These are phyloP conservation scores for Eilema sororculum DNA, from an alignment of 2,888 invertebrate species.

Conservation along the genomic window DNA sequence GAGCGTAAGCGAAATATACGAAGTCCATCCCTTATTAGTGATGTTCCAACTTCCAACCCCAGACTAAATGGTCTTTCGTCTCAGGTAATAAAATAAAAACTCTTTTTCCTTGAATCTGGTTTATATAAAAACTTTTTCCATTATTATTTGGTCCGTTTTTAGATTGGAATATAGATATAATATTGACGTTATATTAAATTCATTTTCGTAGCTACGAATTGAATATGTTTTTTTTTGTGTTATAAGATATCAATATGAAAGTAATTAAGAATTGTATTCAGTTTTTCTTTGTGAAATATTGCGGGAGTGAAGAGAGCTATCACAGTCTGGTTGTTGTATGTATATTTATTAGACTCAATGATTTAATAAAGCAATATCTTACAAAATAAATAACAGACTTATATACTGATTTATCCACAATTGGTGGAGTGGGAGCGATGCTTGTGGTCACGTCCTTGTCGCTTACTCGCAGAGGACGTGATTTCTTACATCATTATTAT, in stretches of 20 bases:
- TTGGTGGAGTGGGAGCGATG: too few relatives aligned
- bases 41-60: background rate
- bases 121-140: background rate
- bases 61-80: background rate
- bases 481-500: too few relatives aligned
- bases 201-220: conserved; percentile 2
- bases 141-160: background rate
- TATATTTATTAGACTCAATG: too few relatives aligned
- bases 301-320: too few relatives aligned
- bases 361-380: too few relatives aligned
- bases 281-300: too few relatives aligned
- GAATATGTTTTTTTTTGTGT: background rate
- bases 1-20: conserved; percentile 19
- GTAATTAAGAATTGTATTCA: background rate
- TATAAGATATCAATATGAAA: background rate
- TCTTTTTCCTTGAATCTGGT: conserved; percentile 11
- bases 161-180: conserved; percentile 17
- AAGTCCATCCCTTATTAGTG: conserved; percentile 14
- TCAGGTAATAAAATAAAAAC: conserved; percentile 13
- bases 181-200: background rate
- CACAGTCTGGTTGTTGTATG: too few relatives aligned
- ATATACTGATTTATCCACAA: too few relatives aligned
- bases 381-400: too few relatives aligned
- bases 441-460: too few relatives aligned
- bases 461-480: too few relatives aligned